These are phyloP conservation scores for Ornithoptera priamus DNA, from an alignment of 2,888 invertebrate genomes.

Conservation along the genomic window DNA sequence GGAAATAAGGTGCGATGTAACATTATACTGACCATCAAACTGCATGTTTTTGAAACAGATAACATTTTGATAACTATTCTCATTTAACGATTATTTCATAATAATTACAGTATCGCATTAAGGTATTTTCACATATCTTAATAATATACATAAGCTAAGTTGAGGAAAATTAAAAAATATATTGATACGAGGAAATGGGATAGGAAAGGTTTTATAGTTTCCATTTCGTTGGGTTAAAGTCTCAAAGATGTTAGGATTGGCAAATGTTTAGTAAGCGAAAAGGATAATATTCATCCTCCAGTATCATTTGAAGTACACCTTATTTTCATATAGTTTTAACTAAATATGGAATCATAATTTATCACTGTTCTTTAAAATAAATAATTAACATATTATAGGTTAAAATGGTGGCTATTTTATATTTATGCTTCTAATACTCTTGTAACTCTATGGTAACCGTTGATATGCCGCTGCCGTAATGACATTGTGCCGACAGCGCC, in stretches of 20 bases:
- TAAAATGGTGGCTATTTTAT: not conserved
- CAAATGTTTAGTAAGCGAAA: too few species aligned
- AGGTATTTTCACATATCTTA: not conserved
- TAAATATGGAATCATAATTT: too few species aligned
- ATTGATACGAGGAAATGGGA: too few species aligned
- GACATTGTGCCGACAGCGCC: constrained; percentile 65
- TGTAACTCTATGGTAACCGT: constrained; percentile 58
- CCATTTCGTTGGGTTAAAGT: too few species aligned
- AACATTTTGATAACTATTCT: not conserved
- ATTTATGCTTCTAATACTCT: constrained; percentile 39
- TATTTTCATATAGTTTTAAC: too few species aligned
- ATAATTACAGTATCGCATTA: not conserved
- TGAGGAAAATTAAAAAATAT: too few species aligned
- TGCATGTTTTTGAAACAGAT: constrained; percentile 58
- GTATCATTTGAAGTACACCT: too few species aligned
- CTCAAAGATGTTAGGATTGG: too few species aligned
- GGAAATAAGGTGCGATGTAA: constrained; percentile 76
- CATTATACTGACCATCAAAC: constrained; percentile 61
- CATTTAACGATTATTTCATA: not conserved
- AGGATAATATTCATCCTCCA: too few species aligned
- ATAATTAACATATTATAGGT: not conserved
- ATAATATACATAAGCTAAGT: not conserved
- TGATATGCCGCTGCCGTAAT: constrained; percentile 62
- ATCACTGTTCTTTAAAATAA: too few species aligned
- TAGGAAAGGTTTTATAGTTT: too few species aligned